Evolutionary conservation across 1,140 invertebrate genomes (phyloP), one percentile per base, ranked within the genome.

Genomic region (Formica selysi): DNA sequence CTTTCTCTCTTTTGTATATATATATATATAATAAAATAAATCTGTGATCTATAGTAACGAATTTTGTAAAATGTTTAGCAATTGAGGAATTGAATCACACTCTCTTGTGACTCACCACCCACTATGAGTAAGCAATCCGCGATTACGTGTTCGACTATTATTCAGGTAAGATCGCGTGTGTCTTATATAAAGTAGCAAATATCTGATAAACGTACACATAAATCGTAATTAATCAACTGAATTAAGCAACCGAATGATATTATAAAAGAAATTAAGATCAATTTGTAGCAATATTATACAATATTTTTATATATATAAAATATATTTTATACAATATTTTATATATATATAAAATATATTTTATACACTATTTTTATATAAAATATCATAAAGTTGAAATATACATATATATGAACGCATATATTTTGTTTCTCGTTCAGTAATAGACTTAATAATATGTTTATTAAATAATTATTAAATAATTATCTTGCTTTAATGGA

Each of bases 71-170:
- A 70, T 36, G 32, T 41, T 26, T 13, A 36, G 1, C 8, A 26
- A 44, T 1, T 22, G 3, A 11, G 19, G 44, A 44, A 48, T n/a
- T 7, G n/a, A 51, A 0, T 48, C 10, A 22, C 41, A 44, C 19
- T 7, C 13, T 32, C 16, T 71, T 6, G 22, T 71, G 78, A 81
- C 48, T 81, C 67, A 81, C 7, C 38, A 32, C 19, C 10, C 13
- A 22, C 29, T 71, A 41, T 71, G 65, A 81, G 26, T 71, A 54
- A 80, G 22, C 59, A 22, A n/a, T n/a, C 16, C 16, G 13, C 44
- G 61, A 38, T 70, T 71, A 71, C 64, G 65, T 57, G 65, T 80
- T 19, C 44, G 44, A 3, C 13, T 71, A 68, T 80, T 70, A 32
- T 57, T 29, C 65, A 13, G 11, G 65, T 32, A 68, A 68, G 22